phyloP scores from a whole-genome alignment of 2,797 vertebrate species.

The Poeciliopsis presidionis region DNA sequence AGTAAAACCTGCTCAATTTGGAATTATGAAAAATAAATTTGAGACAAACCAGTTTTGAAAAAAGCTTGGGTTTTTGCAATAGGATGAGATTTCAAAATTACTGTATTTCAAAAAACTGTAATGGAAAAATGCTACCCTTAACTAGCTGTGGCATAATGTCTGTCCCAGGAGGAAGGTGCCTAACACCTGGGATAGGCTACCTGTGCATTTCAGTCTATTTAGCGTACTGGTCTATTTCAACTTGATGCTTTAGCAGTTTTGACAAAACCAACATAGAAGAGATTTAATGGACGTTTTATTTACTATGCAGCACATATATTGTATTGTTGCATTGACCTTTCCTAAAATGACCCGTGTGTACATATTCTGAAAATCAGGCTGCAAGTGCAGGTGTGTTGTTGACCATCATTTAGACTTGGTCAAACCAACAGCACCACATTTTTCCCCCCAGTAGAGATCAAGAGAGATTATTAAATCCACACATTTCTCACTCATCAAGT shows the following conservation, averaged over 20 bases:
- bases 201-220: not conserved
- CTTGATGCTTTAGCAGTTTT: not conserved
- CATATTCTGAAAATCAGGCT: not conserved
- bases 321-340: not conserved
- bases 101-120: too few relatives aligned
- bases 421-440: conserved; percentile 15
- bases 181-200: not conserved
- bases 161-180: not conserved
- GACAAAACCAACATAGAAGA: not conserved
- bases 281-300: not conserved
- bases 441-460: not conserved
- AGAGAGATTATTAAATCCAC: not conserved
- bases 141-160: not conserved
- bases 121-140: not conserved
- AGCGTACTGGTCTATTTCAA: not conserved
- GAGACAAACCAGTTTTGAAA: too few relatives aligned
- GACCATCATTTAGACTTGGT: conserved; percentile 27
- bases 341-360: not conserved
- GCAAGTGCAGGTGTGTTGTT: conserved; percentile 5
- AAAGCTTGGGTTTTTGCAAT: too few relatives aligned
- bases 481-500: not conserved
- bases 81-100: too few relatives aligned
- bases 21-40: too few relatives aligned
- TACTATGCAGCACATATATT: not conserved
- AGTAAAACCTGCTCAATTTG: too few relatives aligned